Evolutionary conservation across 2,888 invertebrate genomes (phyloP).

Genomic region (Drosophila rellima): DNA sequence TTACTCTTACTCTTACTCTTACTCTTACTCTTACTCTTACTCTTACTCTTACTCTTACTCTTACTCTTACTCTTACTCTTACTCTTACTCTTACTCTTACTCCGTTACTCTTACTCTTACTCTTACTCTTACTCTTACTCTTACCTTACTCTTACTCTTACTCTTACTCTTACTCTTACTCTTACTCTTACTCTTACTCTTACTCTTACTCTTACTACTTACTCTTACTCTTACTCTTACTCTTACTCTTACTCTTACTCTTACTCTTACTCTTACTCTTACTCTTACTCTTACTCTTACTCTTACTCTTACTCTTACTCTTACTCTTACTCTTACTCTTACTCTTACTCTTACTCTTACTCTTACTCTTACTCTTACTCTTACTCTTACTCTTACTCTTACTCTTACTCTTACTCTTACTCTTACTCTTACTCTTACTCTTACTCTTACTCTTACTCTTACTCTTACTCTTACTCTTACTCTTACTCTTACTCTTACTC

Average conservation of each 20-base stretch:
- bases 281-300: slow-evolving; percentile 8
- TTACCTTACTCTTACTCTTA: background rate
- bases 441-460: background rate
- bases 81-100: slow-evolving; percentile 2
- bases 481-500: background rate
- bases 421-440: slow-evolving; percentile 1
- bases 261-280: slow-evolving; percentile 8
- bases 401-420: slow-evolving; percentile 3
- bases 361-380: slow-evolving; percentile 5
- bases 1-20: slow-evolving; percentile 1
- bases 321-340: slow-evolving; percentile 7
- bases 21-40: background rate
- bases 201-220: background rate
- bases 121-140: slow-evolving; percentile 2
- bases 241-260: slow-evolving; percentile 4
- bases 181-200: background rate
- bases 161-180: background rate
- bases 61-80: background rate
- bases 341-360: slow-evolving; percentile 2
- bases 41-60: background rate
- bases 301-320: slow-evolving; percentile 5
- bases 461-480: slow-evolving; percentile 1
- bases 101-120: slow-evolving; percentile 4
- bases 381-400: slow-evolving; percentile 6
- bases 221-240: slow-evolving; percentile 1